Evolutionary conservation across 2,797 vertebrate genomes (phyloP), one percentile per base, ranked within the genome.

Genomic region (Protosalanx chinensis): DNA sequence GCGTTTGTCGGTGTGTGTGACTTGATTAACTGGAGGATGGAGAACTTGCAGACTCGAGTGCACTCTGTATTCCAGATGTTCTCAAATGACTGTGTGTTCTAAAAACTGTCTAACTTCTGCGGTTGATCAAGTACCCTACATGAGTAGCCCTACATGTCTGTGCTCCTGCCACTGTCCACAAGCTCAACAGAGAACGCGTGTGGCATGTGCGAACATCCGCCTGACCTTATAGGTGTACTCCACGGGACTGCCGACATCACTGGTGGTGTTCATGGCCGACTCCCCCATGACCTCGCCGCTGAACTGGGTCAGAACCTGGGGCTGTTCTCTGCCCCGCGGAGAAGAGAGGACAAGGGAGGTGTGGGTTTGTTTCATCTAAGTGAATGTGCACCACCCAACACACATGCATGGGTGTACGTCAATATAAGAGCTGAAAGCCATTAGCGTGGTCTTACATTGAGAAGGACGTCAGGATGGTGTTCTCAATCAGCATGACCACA

Each of bases 261-360:
- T 86, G 78, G 90, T 93, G 7, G 76, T 91, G 37, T 82, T 90
- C 96, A 99, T 98, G 83, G 94, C 96, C 0, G 95, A 95, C 87
- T 97, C 96, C 0, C 97, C 97, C 89, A 91, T 92, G 87, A 98
- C 96, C 1, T 70, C 73, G 7, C 97, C 97, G 7, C 95, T 93
- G 84, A 97, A 99, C 75, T 85, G 87, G 0, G 94, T 95, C 73
- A 89, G 89, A 41, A 91, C 68, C 6, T 67, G 0, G 0, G 64
- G 0, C 0, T 84, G 86, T 0, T 30, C 60, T 81, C 95, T 97
- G 89, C 12, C 10, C 6, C 76, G 4, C 6, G 18, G 51, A n/a
- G 35, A 30, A 35, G 66, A 20, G 57, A 32, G 20, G 20, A 57
- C 7, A 68, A 56, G 46, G 51, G 68, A 64, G 60, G 51, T 16